Evolutionary conservation across 2,888 invertebrate genomes (phyloP).

Genomic region (Thelaira solivaga): DNA sequence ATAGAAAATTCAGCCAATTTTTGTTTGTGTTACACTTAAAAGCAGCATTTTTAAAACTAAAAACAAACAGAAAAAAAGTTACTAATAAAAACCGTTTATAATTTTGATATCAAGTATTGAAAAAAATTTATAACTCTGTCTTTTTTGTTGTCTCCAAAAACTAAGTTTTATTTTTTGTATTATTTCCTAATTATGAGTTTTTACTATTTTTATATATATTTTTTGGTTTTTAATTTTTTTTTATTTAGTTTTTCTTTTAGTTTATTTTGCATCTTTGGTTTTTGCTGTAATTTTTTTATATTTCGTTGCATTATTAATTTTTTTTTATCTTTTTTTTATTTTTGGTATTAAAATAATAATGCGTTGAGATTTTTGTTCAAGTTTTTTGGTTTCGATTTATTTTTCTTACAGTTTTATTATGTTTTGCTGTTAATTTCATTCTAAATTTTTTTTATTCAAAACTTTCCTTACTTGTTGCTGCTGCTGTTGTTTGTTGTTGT

Average conservation of each 20-base stretch:
- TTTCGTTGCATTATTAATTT: constrained; percentile 63
- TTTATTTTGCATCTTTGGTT: constrained; percentile 71
- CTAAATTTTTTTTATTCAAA: constrained; percentile 48
- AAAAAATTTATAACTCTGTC: constrained; percentile 8
- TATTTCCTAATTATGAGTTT: constrained; percentile 47
- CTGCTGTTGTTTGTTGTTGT: constrained; percentile 30
- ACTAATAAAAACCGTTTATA: constrained; percentile 14
- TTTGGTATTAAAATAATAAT: constrained; percentile 66
- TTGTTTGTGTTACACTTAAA: not conserved
- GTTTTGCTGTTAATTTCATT: constrained; percentile 68
- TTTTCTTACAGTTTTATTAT: constrained; percentile 50
- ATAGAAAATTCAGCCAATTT: constrained; percentile 47
- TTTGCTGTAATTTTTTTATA: constrained; percentile 71
- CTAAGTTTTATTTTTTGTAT: constrained; percentile 40
- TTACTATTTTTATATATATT: constrained; percentile 53
- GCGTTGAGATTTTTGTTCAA: constrained; percentile 47
- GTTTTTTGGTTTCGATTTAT: constrained; percentile 44
- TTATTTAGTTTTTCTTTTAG: constrained; percentile 49
- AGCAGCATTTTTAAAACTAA: not conserved
- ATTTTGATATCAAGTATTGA: constrained; percentile 17
- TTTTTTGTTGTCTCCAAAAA: constrained; percentile 54
- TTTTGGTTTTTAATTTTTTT: constrained; percentile 26
- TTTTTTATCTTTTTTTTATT: too few relatives aligned
- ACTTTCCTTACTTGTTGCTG: constrained; percentile 53
- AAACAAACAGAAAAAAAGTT: too few relatives aligned